Evolutionary conservation across 2,888 invertebrate species (phyloP).

Genomic region (Steinernema carpocapsae): DNA sequence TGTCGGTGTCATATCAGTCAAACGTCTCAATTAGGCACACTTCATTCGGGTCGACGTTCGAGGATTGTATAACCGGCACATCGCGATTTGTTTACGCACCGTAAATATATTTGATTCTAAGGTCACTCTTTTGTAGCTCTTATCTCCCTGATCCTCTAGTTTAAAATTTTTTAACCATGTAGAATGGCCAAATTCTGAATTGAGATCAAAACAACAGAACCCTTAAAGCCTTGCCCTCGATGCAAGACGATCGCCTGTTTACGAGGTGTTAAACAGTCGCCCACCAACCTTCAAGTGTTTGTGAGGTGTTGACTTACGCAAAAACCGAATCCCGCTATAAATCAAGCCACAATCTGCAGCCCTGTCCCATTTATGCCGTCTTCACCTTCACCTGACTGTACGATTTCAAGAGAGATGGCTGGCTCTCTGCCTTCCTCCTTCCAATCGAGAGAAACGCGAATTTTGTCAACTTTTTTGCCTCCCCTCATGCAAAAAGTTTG

Average conservation of each 20-base stretch:
- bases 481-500: conserved; percentile 16
- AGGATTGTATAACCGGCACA: conserved; percentile 27
- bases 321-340: background rate
- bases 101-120: conserved; percentile 11
- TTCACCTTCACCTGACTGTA: background rate
- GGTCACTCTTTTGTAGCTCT: no score
- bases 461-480: conserved; percentile 22
- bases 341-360: no score
- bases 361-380: background rate
- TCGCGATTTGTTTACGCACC: conserved; percentile 25
- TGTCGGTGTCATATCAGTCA: conserved; percentile 29
- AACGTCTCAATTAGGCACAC: conserved; percentile 31
- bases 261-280: conserved; percentile 24
- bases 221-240: no score
- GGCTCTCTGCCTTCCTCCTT: no score
- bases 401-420: conserved; percentile 19
- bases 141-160: no score
- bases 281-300: background rate
- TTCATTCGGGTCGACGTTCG: conserved; percentile 25
- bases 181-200: background rate
- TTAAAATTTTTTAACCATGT: background rate
- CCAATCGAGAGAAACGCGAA: background rate
- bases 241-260: conserved; percentile 6
- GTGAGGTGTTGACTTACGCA: conserved; percentile 5
- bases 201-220: no score